Evolutionary conservation across 2,113 vertebrate species (phyloP), one percentile per base, ranked within the genome.

Genomic region (Salvator merianae): DNA sequence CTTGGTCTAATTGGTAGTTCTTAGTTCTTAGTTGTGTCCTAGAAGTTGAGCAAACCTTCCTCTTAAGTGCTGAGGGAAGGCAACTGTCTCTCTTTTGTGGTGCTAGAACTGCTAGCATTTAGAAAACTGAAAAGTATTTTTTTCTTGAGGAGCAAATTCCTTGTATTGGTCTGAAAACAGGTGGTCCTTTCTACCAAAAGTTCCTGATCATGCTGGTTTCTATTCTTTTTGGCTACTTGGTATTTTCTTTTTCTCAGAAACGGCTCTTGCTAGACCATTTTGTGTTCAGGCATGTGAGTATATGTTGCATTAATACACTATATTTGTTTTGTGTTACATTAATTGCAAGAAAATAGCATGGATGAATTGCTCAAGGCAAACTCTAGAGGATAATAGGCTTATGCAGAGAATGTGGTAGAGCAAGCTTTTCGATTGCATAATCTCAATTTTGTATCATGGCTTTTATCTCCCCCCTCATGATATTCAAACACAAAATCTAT

Each of bases 321-420:
- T 87, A 87, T 92, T 78, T 66, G 85, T 90, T 92, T 90, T 84
- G 36, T 79, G 85, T 93, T 94, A 93, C 89, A 87, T 92, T 89
- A 93, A 88, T 81, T 79, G 81, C 86, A 85, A 84, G 84, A 88
- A 85, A 94, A 84, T 38, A 28, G 73, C 80, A 90, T 88, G 28
- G 43, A 26, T 65, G 4, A 89, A 91, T 86, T 78, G 84, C 88
- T 90, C 89, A 92, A 93, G 87, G 89, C 88, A 93, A 89, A 90
- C 90, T 84, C 80, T 84, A 36, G 87, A 84, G 72, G 63, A 87
- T 86, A 91, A 91, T 93, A 81, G 83, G 70, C 88, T 76, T 85
- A 77, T 84, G 88, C 83, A 90, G 34, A 43, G 30, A 20, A 13
- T 71, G 32, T 72, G 32, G 26, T 28, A 12, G 26, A 36, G 1